Percentiles rank a stretch among this genome's conserved stretches.
Evolutionary conservation across 2,888 invertebrate species (phyloP).

Genomic region (Antheraea yamamai): DNA sequence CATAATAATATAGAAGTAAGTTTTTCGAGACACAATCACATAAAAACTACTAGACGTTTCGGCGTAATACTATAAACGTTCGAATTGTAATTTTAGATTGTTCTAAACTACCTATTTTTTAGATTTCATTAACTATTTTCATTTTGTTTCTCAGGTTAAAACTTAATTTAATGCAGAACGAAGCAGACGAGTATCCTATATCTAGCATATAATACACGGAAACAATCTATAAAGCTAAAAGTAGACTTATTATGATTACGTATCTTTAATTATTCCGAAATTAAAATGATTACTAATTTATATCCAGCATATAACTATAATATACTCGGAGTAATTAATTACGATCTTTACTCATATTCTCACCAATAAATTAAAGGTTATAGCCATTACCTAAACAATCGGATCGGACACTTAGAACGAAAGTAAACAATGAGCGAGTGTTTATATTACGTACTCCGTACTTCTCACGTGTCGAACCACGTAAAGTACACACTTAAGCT

Average conservation of each 20-base stretch:
- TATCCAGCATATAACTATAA: neutral
- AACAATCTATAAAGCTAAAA: too few species aligned
- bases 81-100: too few species aligned
- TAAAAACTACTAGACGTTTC: too few species aligned
- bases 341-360: constrained; percentile 15
- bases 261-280: neutral
- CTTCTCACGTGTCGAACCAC: constrained; percentile 37
- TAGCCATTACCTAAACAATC: constrained; percentile 46
- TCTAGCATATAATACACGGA: too few species aligned
- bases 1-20: too few species aligned
- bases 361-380: constrained; percentile 37
- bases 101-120: too few species aligned
- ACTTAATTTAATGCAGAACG: too few species aligned
- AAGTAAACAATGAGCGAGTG: constrained; percentile 55
- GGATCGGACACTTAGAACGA: constrained; percentile 46
- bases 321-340: neutral
- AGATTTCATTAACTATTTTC: too few species aligned
- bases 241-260: neutral
- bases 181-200: too few species aligned
- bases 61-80: too few species aligned
- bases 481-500: constrained; percentile 34
- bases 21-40: too few species aligned
- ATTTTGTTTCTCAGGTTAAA: too few species aligned
- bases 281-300: neutral
- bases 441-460: constrained; percentile 51